Base-by-base conservation (phyloP, 2,797 vertebrate genomes). In the Amphiprion clarkii region DNA sequence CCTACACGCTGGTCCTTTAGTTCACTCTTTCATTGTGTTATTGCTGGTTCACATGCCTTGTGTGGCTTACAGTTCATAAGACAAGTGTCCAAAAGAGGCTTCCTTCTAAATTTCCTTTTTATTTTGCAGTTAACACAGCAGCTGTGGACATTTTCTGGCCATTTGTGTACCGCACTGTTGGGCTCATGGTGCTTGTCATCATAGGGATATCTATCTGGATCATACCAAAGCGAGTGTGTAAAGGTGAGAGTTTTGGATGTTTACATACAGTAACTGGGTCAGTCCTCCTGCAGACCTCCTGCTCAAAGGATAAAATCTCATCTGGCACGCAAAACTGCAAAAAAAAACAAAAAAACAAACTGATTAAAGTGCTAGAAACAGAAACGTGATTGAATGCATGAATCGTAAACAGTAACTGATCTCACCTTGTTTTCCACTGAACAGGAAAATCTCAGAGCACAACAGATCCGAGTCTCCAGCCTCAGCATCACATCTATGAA, bases 211-310 rank as follows among this genome's bases (percentile, higher is more conserved):
- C 3, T 0, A 10, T 62, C 1, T 76, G 1, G 1, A 8, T 70
- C 3, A 4, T 0, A n/a, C 4, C 36, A 0, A n/a, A 51, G 1
- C 7, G 0, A 17, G 1, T 2, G 1, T 27, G 54, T 44, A 55
- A 71, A 79, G 79, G 89, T 92, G 58, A 78, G 79, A 17, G 3
- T 27, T 65, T 27, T 9, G 23, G 0, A 46, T 27, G 14, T 48
- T 31, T 42, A 29, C 17, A 0, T 33, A 5, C 12, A 23, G 21
- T 23, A 31, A 14, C 5, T 33, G 14, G 29, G n/a, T 69, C 14
- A 19, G 67, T n/a, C 42, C 9, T 4, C 23, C 42, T 51, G 16
- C 49, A 67, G 51, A 21, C 23, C 3, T 31, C 42, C 46, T 33
- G 56, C 21, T 29, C 19, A 29, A 17, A 52, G 14, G 10, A 39